A percentile compares a stretch with the other conserved stretches of the same genome.
Conservation (phyloP, 2,888 invertebrate species). For the Andrena minutula region DNA sequence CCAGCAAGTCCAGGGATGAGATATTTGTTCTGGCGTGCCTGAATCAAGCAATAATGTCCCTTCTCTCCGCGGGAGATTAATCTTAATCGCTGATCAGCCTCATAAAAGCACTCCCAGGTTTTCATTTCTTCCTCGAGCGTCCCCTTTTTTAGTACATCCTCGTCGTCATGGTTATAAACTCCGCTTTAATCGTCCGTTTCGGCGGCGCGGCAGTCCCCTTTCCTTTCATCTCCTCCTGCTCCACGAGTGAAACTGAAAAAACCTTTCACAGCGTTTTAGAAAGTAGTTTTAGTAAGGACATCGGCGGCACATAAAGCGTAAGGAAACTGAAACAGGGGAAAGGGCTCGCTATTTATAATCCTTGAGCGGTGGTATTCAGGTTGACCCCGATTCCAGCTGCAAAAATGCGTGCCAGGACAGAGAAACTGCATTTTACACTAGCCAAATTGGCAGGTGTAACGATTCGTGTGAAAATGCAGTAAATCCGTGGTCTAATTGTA, state of each 20-base stretch:
- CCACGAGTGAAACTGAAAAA: constrained; percentile 32
- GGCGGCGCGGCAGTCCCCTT: constrained; percentile 16
- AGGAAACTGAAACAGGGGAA: constrained; percentile 46
- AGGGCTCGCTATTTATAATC: constrained; percentile 50
- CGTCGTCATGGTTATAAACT: constrained; percentile 45
- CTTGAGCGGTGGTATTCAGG: constrained; percentile 23
- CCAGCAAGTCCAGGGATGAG: too few species aligned
- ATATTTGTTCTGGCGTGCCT: too few species aligned
- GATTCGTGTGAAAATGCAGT: constrained; percentile 19
- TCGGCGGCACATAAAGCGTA: constrained; percentile 14
- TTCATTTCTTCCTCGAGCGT: neutral
- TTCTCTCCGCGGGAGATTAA: too few species aligned
- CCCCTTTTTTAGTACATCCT: constrained; percentile 42
- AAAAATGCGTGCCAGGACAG: neutral
- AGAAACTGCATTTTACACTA: neutral
- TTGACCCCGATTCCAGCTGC: constrained; percentile 8
- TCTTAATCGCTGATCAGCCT: neutral
- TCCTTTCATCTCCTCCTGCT: constrained; percentile 30
- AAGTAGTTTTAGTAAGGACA: constrained; percentile 17
- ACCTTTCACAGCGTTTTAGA: constrained; percentile 23
- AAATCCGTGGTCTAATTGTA: constrained; percentile 20
- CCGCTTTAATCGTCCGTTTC: constrained; percentile 54
- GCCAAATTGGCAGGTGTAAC: neutral
- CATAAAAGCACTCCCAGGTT: neutral
- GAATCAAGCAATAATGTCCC: too few species aligned